phyloP scores from a whole-genome alignment of 2,113 vertebrate species.

The Periophthalmus modestus region DNA sequence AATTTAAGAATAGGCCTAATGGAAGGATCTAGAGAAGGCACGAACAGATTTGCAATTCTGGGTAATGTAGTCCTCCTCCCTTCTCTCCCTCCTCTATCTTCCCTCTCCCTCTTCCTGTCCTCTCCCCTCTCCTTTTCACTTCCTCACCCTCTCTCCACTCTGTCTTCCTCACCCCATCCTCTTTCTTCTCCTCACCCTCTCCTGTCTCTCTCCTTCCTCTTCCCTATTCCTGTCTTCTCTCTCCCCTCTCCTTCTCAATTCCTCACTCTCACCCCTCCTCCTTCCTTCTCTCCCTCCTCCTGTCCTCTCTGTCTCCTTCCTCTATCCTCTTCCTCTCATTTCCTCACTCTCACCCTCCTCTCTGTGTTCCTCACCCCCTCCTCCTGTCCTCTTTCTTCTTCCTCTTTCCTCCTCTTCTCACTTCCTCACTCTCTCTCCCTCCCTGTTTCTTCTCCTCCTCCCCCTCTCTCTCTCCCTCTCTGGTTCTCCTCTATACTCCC shows the following conservation, averaged over 20 bases:
- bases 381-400: background rate
- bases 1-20: background rate
- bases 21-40: slow-evolving; percentile 29
- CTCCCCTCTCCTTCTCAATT: background rate
- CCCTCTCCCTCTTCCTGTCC: too few species aligned
- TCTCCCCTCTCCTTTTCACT: background rate
- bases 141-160: too few species aligned
- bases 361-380: too few species aligned
- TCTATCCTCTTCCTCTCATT: background rate
- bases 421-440: background rate
- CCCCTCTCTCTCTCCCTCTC: background rate
- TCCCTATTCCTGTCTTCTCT: background rate
- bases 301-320: too few species aligned
- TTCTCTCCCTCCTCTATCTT: background rate
- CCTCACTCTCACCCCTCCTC: too few species aligned
- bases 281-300: too few species aligned
- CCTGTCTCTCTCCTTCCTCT: background rate
- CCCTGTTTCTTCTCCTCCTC: too few species aligned
- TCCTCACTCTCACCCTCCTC: background rate
- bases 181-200: background rate
- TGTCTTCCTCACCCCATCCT: too few species aligned
- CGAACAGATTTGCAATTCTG: slow-evolving; percentile 27
- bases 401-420: too few species aligned
- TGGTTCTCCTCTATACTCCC: too few species aligned
- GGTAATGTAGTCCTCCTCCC: slow-evolving; percentile 4